Evolutionary conservation across 2,113 vertebrate genomes (phyloP).

Genomic region (Petromus typicus): DNA sequence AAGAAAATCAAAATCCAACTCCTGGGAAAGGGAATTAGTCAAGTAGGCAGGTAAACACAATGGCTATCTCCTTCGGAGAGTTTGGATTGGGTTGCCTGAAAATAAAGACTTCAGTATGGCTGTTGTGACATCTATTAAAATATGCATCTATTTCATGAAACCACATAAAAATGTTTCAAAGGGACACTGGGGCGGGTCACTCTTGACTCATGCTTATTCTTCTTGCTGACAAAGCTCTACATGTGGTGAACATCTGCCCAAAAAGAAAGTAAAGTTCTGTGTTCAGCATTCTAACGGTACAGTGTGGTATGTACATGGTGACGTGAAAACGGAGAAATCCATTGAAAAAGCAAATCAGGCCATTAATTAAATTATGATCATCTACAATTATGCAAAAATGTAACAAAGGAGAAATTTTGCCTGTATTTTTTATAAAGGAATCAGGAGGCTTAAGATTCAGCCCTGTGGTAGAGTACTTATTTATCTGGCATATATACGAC

Average conservation of each 20-base stretch:
- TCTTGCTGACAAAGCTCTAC: slow-evolving; percentile 77
- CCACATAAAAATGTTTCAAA: slow-evolving; percentile 74
- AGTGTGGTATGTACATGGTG: slow-evolving; percentile 39
- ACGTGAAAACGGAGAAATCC: slow-evolving; percentile 48
- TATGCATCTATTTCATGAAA: slow-evolving; percentile 72
- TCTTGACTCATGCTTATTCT: slow-evolving; percentile 80
- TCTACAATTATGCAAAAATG: slow-evolving; percentile 3
- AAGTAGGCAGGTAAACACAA: background rate
- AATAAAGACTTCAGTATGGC: slow-evolving; percentile 63
- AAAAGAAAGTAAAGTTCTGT: slow-evolving; percentile 74
- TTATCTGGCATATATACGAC: background rate
- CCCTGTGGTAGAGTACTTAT: background rate
- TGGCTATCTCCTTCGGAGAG: background rate
- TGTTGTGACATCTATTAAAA: slow-evolving; percentile 70
- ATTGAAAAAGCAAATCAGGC: slow-evolving; percentile 45
- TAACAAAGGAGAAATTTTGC: background rate
- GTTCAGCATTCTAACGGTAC: slow-evolving; percentile 58
- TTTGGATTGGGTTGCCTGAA: slow-evolving; percentile 38
- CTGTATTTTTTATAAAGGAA: slow-evolving; percentile 18
- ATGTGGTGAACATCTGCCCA: slow-evolving; percentile 86
- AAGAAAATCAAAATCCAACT: slow-evolving; percentile 30
- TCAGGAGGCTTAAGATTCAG: background rate
- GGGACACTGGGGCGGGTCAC: slow-evolving; percentile 62
- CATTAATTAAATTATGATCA: slow-evolving; percentile 23
- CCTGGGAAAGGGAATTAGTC: background rate